Conservation (phyloP, 2,888 invertebrate species). For the Plebejus melissa region DNA sequence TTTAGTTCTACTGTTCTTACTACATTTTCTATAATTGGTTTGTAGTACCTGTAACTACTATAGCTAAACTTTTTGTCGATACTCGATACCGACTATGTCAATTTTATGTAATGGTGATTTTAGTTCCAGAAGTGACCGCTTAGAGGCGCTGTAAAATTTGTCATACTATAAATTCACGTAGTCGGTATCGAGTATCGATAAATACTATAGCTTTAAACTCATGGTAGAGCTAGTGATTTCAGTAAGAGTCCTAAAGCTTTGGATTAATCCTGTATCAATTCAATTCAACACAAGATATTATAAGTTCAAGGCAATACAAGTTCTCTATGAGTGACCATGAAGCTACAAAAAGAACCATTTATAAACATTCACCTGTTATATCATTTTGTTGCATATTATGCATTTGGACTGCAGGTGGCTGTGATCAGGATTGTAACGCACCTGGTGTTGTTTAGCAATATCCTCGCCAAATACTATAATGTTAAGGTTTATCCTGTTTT, state of each 20-base stretch:
- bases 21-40: too few species aligned
- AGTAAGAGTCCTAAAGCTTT: not conserved
- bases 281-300: not conserved
- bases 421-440: constrained; percentile 7
- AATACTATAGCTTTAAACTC: too few species aligned
- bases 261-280: not conserved
- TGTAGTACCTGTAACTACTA: too few species aligned
- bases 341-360: constrained; percentile 6
- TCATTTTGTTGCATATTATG: not conserved
- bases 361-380: constrained; percentile 12
- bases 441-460: constrained; percentile 20
- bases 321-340: not conserved
- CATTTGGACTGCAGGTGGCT: constrained; percentile 8
- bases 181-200: too few species aligned
- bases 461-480: constrained; percentile 3
- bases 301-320: not conserved
- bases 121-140: too few species aligned
- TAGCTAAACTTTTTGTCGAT: too few species aligned
- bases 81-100: too few species aligned
- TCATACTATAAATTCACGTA: too few species aligned
- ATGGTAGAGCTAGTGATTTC: not conserved
- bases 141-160: too few species aligned
- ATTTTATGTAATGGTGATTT: too few species aligned
- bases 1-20: too few species aligned
- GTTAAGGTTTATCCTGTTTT: not conserved